Evolutionary conservation across 2,888 invertebrate genomes (phyloP).

Genomic region (Drosophila fungiperda): DNA sequence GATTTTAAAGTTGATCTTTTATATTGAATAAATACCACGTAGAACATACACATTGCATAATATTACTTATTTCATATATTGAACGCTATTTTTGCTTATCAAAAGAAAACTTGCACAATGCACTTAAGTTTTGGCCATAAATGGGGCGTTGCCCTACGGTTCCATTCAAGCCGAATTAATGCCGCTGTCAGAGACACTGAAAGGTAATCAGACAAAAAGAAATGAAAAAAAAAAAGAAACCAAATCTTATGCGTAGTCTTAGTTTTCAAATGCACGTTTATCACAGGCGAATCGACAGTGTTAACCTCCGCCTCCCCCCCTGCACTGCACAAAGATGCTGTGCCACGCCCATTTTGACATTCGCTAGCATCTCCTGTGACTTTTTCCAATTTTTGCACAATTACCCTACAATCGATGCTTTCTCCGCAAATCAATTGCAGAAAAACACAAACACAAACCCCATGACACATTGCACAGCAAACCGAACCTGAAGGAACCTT

Average conservation of each 20-base stretch:
- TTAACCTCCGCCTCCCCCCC: constrained; percentile 9
- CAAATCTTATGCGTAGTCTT: not conserved
- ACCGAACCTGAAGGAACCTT: constrained; percentile 34
- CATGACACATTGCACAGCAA: constrained; percentile 70
- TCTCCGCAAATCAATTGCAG: constrained; percentile 84
- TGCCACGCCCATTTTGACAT: constrained; percentile 63
- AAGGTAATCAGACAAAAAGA: constrained; percentile 27
- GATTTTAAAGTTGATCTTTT: not conserved
- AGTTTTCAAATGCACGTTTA: constrained; percentile 12
- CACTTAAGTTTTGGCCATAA: constrained; percentile 11
- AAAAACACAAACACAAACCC: constrained; percentile 83
- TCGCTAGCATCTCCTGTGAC: constrained; percentile 65
- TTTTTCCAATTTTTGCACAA: constrained; percentile 82
- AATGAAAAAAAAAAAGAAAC: not conserved
- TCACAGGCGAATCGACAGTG: constrained; percentile 30
- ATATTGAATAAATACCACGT: not conserved
- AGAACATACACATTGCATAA: not conserved
- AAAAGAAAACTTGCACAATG: constrained; percentile 15
- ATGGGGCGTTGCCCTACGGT: constrained; percentile 12
- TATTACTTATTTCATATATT: not conserved
- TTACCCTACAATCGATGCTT: constrained; percentile 82
- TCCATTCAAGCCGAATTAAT: constrained; percentile 29
- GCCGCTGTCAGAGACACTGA: constrained; percentile 27
- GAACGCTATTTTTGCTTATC: not conserved
- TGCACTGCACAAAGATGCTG: constrained; percentile 27